A percentile compares a stretch with the other conserved stretches of the same genome.
Conservation (phyloP, 1,140 invertebrate species). For the Calosoma granatense region DNA sequence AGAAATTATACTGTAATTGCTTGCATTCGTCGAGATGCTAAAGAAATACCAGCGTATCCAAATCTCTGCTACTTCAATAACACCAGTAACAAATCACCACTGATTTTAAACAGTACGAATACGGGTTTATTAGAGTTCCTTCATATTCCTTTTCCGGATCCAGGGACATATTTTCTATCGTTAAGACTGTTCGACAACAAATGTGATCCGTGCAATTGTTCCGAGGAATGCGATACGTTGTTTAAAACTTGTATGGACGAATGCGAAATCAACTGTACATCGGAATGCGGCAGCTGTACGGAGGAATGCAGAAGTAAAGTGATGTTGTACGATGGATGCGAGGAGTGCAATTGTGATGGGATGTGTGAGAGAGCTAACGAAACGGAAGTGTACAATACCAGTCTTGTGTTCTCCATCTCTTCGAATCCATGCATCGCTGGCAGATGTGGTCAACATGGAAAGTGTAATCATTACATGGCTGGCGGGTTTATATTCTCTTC, state of each 20-base stretch:
- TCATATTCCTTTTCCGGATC: constrained; percentile 67
- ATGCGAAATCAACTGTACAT: constrained; percentile 25
- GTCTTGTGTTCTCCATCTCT: constrained; percentile 48
- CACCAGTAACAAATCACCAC: constrained; percentile 37
- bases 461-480: constrained; percentile 59
- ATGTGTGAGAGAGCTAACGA: constrained; percentile 26
- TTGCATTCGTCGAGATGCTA: constrained; percentile 44
- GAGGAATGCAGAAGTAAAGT: constrained; percentile 29
- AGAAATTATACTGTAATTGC: constrained; percentile 42
- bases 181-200: constrained; percentile 50
- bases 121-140: constrained; percentile 45
- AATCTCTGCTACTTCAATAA: constrained; percentile 44
- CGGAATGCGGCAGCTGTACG: constrained; percentile 26
- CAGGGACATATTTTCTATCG: constrained; percentile 64
- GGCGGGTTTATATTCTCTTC: constrained; percentile 66
- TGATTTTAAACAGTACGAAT: constrained; percentile 45
- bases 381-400: constrained; percentile 34
- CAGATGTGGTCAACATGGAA: constrained; percentile 52
- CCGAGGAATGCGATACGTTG: constrained; percentile 21
- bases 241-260: constrained; percentile 20
- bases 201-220: constrained; percentile 33
- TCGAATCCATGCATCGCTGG: constrained; percentile 58
- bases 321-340: constrained; percentile 27
- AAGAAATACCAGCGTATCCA: constrained; percentile 42
- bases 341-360: constrained; percentile 33